These are phyloP conservation scores for Drosophila neonasuta DNA, from an alignment of 2,888 invertebrate species.

Conservation along the genomic window DNA sequence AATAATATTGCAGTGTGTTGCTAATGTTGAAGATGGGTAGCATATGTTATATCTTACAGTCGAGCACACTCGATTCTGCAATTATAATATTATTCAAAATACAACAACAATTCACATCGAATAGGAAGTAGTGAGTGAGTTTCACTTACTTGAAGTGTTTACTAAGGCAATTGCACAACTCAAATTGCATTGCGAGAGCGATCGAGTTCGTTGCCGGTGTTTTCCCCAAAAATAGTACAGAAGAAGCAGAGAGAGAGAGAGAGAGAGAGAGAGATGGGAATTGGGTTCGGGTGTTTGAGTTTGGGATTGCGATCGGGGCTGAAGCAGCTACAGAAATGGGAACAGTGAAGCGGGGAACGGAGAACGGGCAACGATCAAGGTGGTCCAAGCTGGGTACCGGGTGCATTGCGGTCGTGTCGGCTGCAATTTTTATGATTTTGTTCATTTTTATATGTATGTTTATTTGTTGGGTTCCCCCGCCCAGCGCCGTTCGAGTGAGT, in stretches of 20 bases:
- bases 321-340: too few species aligned
- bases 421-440: slow-evolving; percentile 76
- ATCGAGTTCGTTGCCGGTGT: too few species aligned
- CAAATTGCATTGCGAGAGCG: slow-evolving; percentile 5
- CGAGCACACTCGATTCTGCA: too few species aligned
- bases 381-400: slow-evolving; percentile 71
- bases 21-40: too few species aligned
- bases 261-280: background rate
- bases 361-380: slow-evolving; percentile 56
- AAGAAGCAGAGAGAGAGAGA: background rate
- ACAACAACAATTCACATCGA: too few species aligned
- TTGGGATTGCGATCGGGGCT: slow-evolving; percentile 2
- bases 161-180: background rate
- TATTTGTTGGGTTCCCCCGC: slow-evolving; percentile 61
- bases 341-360: too few species aligned
- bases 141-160: too few species aligned
- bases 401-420: slow-evolving; percentile 69
- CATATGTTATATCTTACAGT: too few species aligned
- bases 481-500: slow-evolving; percentile 9
- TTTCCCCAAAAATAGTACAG: slow-evolving; percentile 42
- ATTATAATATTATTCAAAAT: too few species aligned
- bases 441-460: slow-evolving; percentile 70
- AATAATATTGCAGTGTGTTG: too few species aligned
- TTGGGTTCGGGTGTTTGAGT: background rate
- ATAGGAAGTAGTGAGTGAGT: too few species aligned